phyloP scores from a whole-genome alignment of 1,140 invertebrate genomes.

The Grapholita molesta region DNA sequence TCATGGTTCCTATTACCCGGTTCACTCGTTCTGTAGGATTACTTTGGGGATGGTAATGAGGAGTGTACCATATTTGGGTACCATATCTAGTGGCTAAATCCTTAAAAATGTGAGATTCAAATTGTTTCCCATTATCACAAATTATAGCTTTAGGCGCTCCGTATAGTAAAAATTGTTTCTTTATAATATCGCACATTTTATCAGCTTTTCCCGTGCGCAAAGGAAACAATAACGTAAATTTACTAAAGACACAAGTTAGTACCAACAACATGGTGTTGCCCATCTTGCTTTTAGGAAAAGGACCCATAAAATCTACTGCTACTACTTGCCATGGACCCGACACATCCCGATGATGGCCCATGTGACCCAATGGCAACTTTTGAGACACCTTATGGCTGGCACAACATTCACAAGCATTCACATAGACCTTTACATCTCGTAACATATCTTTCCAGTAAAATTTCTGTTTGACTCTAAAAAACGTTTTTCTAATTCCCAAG shows the following conservation, averaged over 20 bases:
- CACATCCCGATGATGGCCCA: too few species aligned
- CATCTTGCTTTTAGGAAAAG: conserved; percentile 31
- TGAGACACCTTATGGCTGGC: too few species aligned
- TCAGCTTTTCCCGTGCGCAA: conserved; percentile 24
- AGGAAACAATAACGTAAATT: conserved; percentile 32
- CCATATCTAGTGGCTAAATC: conserved; percentile 6
- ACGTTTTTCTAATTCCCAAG: too few species aligned
- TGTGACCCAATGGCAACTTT: too few species aligned
- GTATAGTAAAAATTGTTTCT: conserved; percentile 25
- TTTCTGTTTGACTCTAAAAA: too few species aligned
- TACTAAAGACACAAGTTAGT: conserved; percentile 30
- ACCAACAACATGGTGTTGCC: conserved; percentile 34
- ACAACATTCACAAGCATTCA: too few species aligned
- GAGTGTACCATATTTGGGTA: not conserved
- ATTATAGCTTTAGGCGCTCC: conserved; percentile 24
- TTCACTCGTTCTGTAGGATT: conserved; percentile 7
- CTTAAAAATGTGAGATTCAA: conserved; percentile 29
- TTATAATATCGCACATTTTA: not conserved
- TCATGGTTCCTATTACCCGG: not conserved
- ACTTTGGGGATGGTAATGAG: not conserved
- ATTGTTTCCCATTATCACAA: conserved; percentile 33
- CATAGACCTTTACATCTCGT: too few species aligned
- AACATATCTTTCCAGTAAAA: too few species aligned
- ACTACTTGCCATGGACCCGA: too few species aligned
- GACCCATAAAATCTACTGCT: conserved; percentile 32